A percentile compares a stretch with the other conserved stretches of the same genome.
phyloP scores from a whole-genome alignment of 2,888 invertebrate species.

The Eupithecia centaureata region DNA sequence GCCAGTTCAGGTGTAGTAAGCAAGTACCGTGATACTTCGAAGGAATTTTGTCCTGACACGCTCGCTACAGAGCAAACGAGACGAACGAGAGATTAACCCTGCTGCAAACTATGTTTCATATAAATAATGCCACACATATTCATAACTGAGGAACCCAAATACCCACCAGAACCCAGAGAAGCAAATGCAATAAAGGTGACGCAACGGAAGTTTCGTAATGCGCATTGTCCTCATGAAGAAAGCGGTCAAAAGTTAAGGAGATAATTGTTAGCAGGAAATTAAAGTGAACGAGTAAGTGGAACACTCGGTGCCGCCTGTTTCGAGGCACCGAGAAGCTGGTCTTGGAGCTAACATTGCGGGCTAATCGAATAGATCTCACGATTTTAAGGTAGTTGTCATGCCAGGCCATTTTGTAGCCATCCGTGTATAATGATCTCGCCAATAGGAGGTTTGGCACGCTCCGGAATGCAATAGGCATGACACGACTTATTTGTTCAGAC shows the following conservation, averaged over 20 bases:
- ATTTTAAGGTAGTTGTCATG: conserved; percentile 47
- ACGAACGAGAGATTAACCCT: conserved; percentile 18
- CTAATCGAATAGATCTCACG: conserved; percentile 53
- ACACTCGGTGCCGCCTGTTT: conserved; percentile 56
- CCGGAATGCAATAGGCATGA: conserved; percentile 23
- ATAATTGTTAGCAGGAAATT: conserved; percentile 83
- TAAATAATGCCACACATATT: background rate
- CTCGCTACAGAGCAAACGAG: conserved; percentile 13
- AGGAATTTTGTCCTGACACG: conserved; percentile 29
- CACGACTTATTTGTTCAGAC: conserved; percentile 23
- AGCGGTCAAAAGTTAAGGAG: conserved; percentile 83
- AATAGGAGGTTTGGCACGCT: conserved; percentile 29
- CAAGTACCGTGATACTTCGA: conserved; percentile 37
- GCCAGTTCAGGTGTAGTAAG: conserved; percentile 61
- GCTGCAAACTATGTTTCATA: conserved; percentile 1
- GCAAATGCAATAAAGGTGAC: conserved; percentile 42
- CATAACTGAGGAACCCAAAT: background rate
- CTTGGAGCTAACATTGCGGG: conserved; percentile 27
- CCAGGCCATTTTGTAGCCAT: conserved; percentile 33
- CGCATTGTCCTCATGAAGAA: conserved; percentile 71
- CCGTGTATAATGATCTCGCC: conserved; percentile 35
- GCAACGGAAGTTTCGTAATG: conserved; percentile 67
- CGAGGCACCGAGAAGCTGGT: conserved; percentile 22
- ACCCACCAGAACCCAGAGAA: conserved; percentile 24
- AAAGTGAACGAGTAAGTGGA: conserved; percentile 76